These are phyloP conservation scores for Trichomycterus rosablanca DNA, from an alignment of 2,113 vertebrate genomes.

Conservation along the genomic window DNA sequence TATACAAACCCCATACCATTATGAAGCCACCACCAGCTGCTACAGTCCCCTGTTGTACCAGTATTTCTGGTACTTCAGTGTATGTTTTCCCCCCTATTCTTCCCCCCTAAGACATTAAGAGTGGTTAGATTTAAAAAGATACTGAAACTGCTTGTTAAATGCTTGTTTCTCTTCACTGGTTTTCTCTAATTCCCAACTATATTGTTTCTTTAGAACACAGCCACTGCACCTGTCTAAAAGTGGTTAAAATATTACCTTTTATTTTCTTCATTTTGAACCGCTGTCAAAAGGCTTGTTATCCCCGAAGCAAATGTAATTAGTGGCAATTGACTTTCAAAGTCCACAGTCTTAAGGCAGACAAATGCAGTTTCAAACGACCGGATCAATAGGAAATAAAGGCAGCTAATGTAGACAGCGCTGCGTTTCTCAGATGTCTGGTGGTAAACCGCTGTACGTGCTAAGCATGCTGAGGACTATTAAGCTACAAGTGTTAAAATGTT, in stretches of 20 bases:
- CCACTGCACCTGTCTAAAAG: not conserved
- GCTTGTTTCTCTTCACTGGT: too few relatives aligned
- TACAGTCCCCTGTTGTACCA: too few relatives aligned
- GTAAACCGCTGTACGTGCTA: slow-evolving; percentile 19
- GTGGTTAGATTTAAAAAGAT: too few relatives aligned
- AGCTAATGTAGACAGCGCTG: slow-evolving; percentile 10
- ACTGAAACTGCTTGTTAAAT: too few relatives aligned
- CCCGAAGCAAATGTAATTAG: slow-evolving; percentile 37
- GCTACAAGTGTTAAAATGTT: not conserved
- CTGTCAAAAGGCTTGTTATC: slow-evolving; percentile 29
- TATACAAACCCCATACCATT: too few relatives aligned
- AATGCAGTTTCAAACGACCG: slow-evolving; percentile 21
- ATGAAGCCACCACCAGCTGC: too few relatives aligned
- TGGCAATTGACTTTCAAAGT: slow-evolving; percentile 36
- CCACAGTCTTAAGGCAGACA: slow-evolving; percentile 26
- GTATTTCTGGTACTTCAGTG: too few relatives aligned
- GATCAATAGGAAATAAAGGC: slow-evolving; percentile 49
- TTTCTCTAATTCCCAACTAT: too few relatives aligned
- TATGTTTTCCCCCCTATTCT: too few relatives aligned
- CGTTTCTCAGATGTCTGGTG: slow-evolving; percentile 19
- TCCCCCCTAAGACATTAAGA: too few relatives aligned
- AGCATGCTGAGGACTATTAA: slow-evolving; percentile 13
- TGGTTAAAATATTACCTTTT: not conserved
- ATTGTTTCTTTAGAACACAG: too few relatives aligned
- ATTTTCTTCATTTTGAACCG: not conserved